Conservation (phyloP, 2,113 vertebrate genomes). For the human (Homo sapiens) region GRCh38 chr17:10143501-10144000, state of each 20-base stretch:
- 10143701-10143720: background rate
- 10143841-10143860: background rate
- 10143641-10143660: background rate
- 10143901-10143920: background rate
- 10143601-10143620: background rate
- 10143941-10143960: background rate
- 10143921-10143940: background rate
- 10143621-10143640: background rate
- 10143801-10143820: too few relatives aligned
- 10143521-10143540: rapidly evolving
- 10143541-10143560: too few relatives aligned
- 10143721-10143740: background rate
- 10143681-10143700: background rate
- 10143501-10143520: rapidly evolving
- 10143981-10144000: background rate
- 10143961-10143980: background rate
- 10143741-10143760: background rate
- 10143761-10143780: background rate
- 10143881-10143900: too few relatives aligned
- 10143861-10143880: background rate
- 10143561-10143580: background rate
- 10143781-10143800: background rate
- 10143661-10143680: background rate
- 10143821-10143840: background rate
- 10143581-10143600: background rate